Evolutionary conservation across 2,797 vertebrate species (phyloP).

Genomic region (Helicolenus hilgendorfi): DNA sequence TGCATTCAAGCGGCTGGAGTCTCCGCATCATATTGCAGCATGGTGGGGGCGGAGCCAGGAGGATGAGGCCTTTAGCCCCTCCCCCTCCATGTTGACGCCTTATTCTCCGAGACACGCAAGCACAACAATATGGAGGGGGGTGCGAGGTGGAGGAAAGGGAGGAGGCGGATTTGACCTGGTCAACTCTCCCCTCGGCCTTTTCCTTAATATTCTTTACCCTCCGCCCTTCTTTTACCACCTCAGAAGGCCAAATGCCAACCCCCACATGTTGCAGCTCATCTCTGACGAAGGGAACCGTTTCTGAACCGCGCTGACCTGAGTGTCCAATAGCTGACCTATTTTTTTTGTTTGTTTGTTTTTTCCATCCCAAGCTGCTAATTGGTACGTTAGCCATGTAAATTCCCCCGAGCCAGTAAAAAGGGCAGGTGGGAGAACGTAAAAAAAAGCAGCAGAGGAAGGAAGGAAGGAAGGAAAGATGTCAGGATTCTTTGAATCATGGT

Average conservation of each 20-base stretch:
- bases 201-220: constrained; percentile 24
- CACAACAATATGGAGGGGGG: constrained; percentile 85
- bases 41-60: constrained; percentile 76
- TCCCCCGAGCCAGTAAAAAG: constrained; percentile 58
- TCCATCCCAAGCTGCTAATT: constrained; percentile 85
- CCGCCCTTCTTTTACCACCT: constrained; percentile 36
- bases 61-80: constrained; percentile 71
- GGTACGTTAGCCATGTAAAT: constrained; percentile 78
- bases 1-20: constrained; percentile 85
- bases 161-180: constrained; percentile 27
- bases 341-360: constrained; percentile 1
- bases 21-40: constrained; percentile 79
- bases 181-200: constrained; percentile 13
- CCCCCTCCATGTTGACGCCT: constrained; percentile 82
- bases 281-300: constrained; percentile 82
- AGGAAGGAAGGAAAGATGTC: constrained; percentile 19
- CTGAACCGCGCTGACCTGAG: constrained; percentile 79
- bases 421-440: constrained; percentile 34
- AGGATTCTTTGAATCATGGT: constrained; percentile 36
- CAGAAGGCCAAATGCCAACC: constrained; percentile 51
- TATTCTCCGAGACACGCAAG: constrained; percentile 83
- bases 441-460: neutral
- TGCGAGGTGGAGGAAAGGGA: constrained; percentile 30
- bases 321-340: constrained; percentile 60
- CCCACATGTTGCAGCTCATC: constrained; percentile 74